Conservation (phyloP, 2,888 invertebrate genomes). For the Nephrocerus scutellatus region DNA sequence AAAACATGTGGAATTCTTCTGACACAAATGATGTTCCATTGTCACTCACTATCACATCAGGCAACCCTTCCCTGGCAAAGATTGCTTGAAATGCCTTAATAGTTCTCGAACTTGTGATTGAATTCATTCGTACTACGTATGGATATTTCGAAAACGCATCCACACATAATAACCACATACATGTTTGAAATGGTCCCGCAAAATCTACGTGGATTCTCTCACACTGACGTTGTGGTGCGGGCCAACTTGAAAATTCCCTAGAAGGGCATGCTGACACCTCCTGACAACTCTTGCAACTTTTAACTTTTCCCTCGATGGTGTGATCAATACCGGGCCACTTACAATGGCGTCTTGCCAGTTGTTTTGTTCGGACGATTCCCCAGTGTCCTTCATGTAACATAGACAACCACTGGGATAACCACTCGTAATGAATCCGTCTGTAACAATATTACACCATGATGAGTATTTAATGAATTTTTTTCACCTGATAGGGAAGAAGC, state of each 20-base stretch:
- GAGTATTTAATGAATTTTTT: slow-evolving; percentile 2
- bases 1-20: no score
- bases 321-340: no score
- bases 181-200: slow-evolving; percentile 9
- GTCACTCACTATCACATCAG: no score
- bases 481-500: no score
- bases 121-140: slow-evolving; percentile 6
- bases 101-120: slow-evolving; percentile 7
- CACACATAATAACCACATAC: slow-evolving; percentile 13
- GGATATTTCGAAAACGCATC: slow-evolving; percentile 13
- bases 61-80: slow-evolving; percentile 24
- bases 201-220: slow-evolving; percentile 9
- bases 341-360: no score
- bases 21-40: no score
- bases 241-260: slow-evolving; percentile 6
- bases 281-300: slow-evolving; percentile 5
- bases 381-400: slow-evolving; percentile 12
- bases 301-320: slow-evolving; percentile 2
- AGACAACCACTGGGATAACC: slow-evolving; percentile 4
- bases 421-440: slow-evolving; percentile 10
- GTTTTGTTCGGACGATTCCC: no score
- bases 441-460: slow-evolving; percentile 4
- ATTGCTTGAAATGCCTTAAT: slow-evolving; percentile 19
- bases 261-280: slow-evolving; percentile 3
- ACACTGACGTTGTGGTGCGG: slow-evolving; percentile 2